Conservation (phyloP, 2,888 invertebrate species). For the Halictus ligatus region DNA sequence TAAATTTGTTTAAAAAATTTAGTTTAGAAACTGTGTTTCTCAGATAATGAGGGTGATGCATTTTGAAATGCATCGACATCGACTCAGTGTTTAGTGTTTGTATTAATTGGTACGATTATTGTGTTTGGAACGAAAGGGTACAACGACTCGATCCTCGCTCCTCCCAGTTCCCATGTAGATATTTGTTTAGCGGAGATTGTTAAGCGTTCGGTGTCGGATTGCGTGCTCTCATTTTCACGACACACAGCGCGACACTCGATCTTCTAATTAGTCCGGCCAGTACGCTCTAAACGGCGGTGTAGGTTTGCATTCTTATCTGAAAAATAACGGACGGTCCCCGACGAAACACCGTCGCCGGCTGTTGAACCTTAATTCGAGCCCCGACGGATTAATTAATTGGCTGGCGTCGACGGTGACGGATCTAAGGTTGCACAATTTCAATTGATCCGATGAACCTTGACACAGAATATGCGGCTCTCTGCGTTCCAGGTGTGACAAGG, state of each 20-base stretch:
- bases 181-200: not conserved
- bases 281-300: not conserved
- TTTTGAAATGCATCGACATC: too few relatives aligned
- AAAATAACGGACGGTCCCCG: not conserved
- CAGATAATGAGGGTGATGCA: too few relatives aligned
- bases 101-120: too few relatives aligned
- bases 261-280: not conserved
- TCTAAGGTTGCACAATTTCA: constrained; percentile 43
- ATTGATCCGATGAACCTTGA: constrained; percentile 56
- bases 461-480: constrained; percentile 45
- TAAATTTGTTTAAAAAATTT: not conserved
- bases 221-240: not conserved
- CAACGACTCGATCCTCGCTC: not conserved
- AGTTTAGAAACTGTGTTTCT: not conserved
- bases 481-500: constrained; percentile 42
- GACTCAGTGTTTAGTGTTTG: too few relatives aligned
- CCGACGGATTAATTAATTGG: constrained; percentile 21
- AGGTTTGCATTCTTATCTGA: not conserved
- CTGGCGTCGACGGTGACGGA: not conserved
- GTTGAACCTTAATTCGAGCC: not conserved
- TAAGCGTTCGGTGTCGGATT: constrained; percentile 6
- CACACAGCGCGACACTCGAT: not conserved
- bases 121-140: not conserved
- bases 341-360: not conserved
- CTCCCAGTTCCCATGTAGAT: not conserved